Evolutionary conservation across 2,797 vertebrate species (phyloP).

Genomic region (Neosilurus mollespiculum): DNA sequence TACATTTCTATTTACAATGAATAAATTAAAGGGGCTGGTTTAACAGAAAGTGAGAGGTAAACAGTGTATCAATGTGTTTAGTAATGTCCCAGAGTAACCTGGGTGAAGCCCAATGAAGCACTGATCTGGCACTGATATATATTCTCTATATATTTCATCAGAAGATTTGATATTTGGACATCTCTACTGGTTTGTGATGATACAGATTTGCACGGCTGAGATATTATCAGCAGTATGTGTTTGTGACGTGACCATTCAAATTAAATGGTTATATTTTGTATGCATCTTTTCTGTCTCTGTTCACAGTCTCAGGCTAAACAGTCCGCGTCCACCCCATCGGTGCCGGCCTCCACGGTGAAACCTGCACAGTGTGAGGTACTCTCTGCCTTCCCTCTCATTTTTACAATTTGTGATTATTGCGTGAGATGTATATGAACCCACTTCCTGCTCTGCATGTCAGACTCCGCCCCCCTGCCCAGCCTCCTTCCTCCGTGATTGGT

Average conservation of each 20-base stretch:
- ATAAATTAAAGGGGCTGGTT: not conserved
- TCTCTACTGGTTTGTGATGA: not conserved
- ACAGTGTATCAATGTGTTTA: not conserved
- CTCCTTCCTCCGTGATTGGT: not conserved
- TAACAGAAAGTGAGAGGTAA: not conserved
- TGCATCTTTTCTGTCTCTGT: slow-evolving; percentile 12
- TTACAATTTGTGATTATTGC: not conserved
- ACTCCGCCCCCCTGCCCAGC: not conserved
- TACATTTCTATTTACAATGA: not conserved
- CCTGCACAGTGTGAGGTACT: slow-evolving; percentile 74
- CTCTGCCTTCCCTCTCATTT: not conserved
- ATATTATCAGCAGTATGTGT: not conserved
- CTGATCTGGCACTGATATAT: not conserved
- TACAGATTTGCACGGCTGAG: not conserved
- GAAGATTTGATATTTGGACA: not conserved
- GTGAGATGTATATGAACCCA: not conserved
- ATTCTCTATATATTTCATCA: not conserved
- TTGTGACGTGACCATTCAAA: not conserved
- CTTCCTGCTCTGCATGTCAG: not conserved
- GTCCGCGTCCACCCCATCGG: slow-evolving; percentile 65
- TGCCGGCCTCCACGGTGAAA: slow-evolving; percentile 67
- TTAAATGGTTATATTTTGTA: not conserved
- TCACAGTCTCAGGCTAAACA: slow-evolving; percentile 70
- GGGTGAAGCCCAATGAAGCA: not conserved
- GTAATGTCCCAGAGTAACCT: not conserved